Base-by-base conservation (phyloP, 1,140 invertebrate genomes). In the Drosophila sproati region DNA sequence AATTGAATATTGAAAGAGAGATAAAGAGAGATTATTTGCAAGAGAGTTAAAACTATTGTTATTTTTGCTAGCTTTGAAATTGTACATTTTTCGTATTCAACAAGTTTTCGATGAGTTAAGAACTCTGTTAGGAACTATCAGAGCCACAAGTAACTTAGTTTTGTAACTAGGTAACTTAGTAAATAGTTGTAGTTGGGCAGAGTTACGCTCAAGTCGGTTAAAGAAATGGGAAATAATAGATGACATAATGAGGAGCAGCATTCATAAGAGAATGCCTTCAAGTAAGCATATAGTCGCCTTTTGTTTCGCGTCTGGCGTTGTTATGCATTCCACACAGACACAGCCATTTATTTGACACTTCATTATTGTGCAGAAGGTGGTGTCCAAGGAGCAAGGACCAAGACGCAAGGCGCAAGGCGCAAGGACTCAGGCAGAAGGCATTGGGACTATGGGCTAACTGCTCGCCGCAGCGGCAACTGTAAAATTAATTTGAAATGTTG, bases 401-500 rank as follows among this genome's bases (percentile, higher is more conserved):
- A 20, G 66, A 31, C 61, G 10, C 2, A 41, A 41, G 79, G 76
- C 70, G 60, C 10, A 12, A n/a, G n/a, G 8, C 5, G 37, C 57
- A 54, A 45, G 20, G 20, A 20, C 20, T 20, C 20, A 20, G 66
- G 35, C 61, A 41, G 3, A 41, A 41, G 79, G 76, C 70, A 63
- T 37, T 45, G 41, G 66, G 52, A 32, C 47, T 41, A 39, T 61
- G 45, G 56, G 52, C 52, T 69, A 73, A 68, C 55, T 69, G 64
- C 45, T 43, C 28, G 59, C 37, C 43, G n/a, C 45, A 35, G 63
- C 32, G 71, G 67, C 83, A 82, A 77, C 82, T 87, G 72, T 80
- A 77, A 87, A 80, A 83, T 87, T 87, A 88, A 87, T 87, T 87
- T 88, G 80, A 87, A 87, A 87, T 83, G 77, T 77, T 79, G 77